A percentile compares a stretch with the other conserved stretches of the same genome.
These are phyloP conservation scores for Brachypalpus laphriformis DNA, from an alignment of 2,888 invertebrate genomes.

Conservation along the genomic window DNA sequence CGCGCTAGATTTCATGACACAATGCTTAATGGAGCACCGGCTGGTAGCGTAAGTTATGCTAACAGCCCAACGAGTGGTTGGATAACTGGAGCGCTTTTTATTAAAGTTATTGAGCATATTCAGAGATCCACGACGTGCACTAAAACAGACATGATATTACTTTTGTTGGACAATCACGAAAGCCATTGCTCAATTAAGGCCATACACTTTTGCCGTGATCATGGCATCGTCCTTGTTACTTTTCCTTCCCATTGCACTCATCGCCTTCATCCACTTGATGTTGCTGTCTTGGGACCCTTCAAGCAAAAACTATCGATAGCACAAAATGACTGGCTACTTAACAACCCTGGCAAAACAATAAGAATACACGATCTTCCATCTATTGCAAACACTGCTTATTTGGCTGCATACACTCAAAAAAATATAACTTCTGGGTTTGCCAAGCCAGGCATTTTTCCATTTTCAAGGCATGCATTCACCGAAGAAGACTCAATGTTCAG, in stretches of 20 bases:
- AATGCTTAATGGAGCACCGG: constrained; percentile 55
- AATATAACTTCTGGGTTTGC: no score
- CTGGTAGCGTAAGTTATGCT: constrained; percentile 56
- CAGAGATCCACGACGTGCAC: constrained; percentile 28
- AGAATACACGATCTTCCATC: constrained; percentile 46
- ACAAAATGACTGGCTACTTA: constrained; percentile 50
- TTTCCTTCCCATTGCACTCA: background rate
- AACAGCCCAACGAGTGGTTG: constrained; percentile 53
- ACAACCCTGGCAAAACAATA: constrained; percentile 55
- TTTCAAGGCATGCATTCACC: constrained; percentile 55
- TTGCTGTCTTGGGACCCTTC: constrained; percentile 28
- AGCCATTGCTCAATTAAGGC: constrained; percentile 34
- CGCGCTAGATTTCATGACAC: constrained; percentile 27
- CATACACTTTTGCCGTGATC: constrained; percentile 23
- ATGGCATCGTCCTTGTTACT: constrained; percentile 24
- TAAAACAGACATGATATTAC: constrained; percentile 39
- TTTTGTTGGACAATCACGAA: constrained; percentile 58
- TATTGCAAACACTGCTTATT: constrained; percentile 43
- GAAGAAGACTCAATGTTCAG: constrained; percentile 54
- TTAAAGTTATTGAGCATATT: constrained; percentile 40
- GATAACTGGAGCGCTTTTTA: constrained; percentile 40
- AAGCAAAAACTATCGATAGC: constrained; percentile 41
- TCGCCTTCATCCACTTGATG: constrained; percentile 16
- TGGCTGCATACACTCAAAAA: constrained; percentile 28
- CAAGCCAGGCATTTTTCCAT: no score